Evolutionary conservation across 2,888 invertebrate genomes (phyloP), one percentile per base, ranked within the genome.

Genomic region (Amphipoea oculea): DNA sequence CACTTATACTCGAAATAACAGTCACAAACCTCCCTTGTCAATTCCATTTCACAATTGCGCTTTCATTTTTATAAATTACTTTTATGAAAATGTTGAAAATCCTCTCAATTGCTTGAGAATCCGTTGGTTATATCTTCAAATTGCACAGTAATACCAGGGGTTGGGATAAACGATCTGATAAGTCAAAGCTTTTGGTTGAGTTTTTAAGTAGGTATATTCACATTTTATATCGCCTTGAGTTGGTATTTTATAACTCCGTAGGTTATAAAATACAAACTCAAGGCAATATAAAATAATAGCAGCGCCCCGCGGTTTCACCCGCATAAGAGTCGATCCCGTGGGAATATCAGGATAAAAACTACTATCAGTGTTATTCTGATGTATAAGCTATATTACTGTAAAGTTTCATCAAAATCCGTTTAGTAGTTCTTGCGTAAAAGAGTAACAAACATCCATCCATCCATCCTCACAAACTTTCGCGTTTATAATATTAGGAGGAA

Each of bases 91-190:
- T 57, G 54, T 81, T 74, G 20, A 12, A 65, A 60, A 85, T 70
- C 74, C 73, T 57, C 42, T 67, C 51, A 40, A 78, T 84, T 73
- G 48, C 72, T 78, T 40, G 20, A n/a, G 36, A 77, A 81, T 75
- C 78, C 73, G 7, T 69, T 63, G 36, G 69, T 54, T 48, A 40
- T 78, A 51, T 78, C 69, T 73, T 73, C 1, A 70, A 76, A 85
- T 84, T 75, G 69, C 74, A 51, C 65, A 71, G 81, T 81, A 83
- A 83, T 77, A 71, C 83, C 71, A 71, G 71, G 23, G 83, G 23
- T 23, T 76, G 70, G 40, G 17, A 29, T 66, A 70, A 77, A 67
- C 40, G 67, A 71, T 62, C 40, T 48, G 66, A 71, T 83, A 83
- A 83, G 36, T 66, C 45, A 54, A 69, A 23, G 66, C 36, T 66